Conservation (phyloP, 2,797 vertebrate genomes). For the Basileuterus tristriatus region DNA sequence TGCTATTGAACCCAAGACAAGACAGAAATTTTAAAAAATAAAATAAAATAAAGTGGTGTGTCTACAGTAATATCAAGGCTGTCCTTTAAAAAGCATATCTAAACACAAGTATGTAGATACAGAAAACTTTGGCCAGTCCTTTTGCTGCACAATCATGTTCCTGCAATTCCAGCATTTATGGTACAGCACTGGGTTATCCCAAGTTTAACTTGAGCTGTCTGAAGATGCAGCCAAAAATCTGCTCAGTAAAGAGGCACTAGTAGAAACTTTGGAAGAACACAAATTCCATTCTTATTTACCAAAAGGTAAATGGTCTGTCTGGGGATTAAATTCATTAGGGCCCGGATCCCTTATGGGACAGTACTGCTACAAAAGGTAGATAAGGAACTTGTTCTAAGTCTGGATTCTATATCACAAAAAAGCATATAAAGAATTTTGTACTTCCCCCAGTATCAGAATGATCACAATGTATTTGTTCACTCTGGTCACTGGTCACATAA, state of each 20-base stretch:
- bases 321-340: not conserved
- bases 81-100: not conserved
- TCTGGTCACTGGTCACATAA: not conserved
- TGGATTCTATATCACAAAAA: not conserved
- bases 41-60: rapidly evolving
- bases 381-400: not conserved
- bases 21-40: not conserved
- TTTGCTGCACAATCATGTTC: not conserved
- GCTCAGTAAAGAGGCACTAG: not conserved
- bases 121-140: not conserved
- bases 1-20: not conserved
- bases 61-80: not conserved
- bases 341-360: not conserved
- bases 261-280: not conserved
- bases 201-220: not conserved
- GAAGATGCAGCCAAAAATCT: not conserved
- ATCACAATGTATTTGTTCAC: not conserved
- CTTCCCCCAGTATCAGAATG: not conserved
- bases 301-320: not conserved
- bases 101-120: not conserved
- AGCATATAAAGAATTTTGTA: not conserved
- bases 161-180: not conserved
- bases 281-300: not conserved
- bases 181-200: not conserved
- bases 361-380: not conserved